These are phyloP conservation scores for Agrochola circellaris DNA, from an alignment of 2,888 invertebrate species.

Conservation along the genomic window DNA sequence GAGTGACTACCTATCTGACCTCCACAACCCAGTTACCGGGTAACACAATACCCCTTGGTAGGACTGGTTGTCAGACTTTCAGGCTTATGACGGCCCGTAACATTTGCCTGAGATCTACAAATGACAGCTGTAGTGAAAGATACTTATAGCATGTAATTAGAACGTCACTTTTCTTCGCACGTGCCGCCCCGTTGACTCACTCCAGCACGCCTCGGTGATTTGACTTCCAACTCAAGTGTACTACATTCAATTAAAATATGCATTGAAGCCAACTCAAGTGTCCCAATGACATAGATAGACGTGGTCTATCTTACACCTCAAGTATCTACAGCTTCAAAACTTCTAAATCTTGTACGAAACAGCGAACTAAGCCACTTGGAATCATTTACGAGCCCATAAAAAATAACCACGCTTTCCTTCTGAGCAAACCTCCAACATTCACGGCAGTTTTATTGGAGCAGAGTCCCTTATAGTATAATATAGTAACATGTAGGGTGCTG, in stretches of 20 bases:
- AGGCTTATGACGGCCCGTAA: too few relatives aligned
- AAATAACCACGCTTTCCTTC: slow-evolving; percentile 70
- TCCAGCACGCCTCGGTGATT: slow-evolving; percentile 43
- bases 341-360: slow-evolving; percentile 62
- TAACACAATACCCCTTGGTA: too few relatives aligned
- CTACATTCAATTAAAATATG: slow-evolving; percentile 47
- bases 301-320: slow-evolving; percentile 6
- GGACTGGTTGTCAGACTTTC: too few relatives aligned
- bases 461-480: slow-evolving; percentile 60
- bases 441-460: slow-evolving; percentile 65
- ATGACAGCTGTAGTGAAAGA: neutral
- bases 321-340: slow-evolving; percentile 33
- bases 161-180: slow-evolving; percentile 41
- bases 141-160: slow-evolving; percentile 43
- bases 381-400: slow-evolving; percentile 71
- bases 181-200: slow-evolving; percentile 35
- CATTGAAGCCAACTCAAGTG: slow-evolving; percentile 11
- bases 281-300: slow-evolving; percentile 22
- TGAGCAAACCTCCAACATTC: slow-evolving; percentile 66
- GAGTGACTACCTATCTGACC: too few relatives aligned
- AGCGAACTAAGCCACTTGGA: slow-evolving; percentile 64
- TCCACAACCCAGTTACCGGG: too few relatives aligned
- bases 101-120: too few relatives aligned
- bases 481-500: slow-evolving; percentile 65
- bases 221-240: slow-evolving; percentile 52